Conservation (phyloP, 2,113 vertebrate genomes). For the Psittacara wagleri region DNA sequence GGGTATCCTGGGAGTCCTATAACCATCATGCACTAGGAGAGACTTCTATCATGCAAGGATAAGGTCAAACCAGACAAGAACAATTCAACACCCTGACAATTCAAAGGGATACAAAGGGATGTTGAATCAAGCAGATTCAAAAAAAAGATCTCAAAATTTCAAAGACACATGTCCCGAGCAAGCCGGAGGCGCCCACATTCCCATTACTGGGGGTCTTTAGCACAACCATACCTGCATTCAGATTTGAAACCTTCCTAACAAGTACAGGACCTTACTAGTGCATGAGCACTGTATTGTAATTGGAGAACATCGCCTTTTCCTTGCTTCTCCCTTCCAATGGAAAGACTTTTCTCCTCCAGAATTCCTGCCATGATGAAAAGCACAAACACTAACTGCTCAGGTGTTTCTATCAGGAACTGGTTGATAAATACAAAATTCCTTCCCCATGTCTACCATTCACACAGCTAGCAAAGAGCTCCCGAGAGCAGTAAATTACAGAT, state of each 20-base stretch:
- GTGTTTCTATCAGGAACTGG: not conserved
- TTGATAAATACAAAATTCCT: not conserved
- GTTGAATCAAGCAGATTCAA: not conserved
- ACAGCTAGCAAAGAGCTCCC: not conserved
- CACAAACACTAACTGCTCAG: not conserved
- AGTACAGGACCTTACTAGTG: not conserved
- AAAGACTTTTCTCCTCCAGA: not conserved
- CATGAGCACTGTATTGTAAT: not conserved
- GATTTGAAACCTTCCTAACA: not conserved
- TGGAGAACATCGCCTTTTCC: not conserved
- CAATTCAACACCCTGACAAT: not conserved
- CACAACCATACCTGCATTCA: not conserved
- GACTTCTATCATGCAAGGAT: not conserved
- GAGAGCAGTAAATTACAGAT: not conserved
- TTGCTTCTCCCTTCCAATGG: not conserved
- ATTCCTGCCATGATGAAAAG: not conserved
- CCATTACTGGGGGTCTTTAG: fast-evolving
- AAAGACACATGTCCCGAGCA: not conserved
- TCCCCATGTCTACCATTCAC: not conserved
- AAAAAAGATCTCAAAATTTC: not conserved
- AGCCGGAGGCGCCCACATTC: too few species aligned
- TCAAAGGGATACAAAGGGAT: not conserved
- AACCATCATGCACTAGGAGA: not conserved
- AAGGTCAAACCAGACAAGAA: not conserved
- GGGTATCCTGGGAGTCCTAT: not conserved